Base-by-base conservation (phyloP, 2,113 vertebrate genomes). In the Ramphastos sulfuratus region DNA sequence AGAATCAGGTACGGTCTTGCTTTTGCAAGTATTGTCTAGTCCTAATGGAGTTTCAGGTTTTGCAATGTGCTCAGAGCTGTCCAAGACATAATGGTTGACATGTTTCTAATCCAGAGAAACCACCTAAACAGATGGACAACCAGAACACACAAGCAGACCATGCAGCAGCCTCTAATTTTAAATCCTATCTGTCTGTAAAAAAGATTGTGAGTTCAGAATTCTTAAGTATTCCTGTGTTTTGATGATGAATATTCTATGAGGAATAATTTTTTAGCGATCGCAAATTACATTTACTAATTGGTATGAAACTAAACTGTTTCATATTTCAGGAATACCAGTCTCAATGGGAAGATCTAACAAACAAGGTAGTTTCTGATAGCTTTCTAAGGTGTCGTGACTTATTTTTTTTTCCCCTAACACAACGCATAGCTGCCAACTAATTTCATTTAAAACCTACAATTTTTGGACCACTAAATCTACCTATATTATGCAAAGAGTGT, bases 221-320 rank as follows among this genome's bases (percentile, higher is more conserved):
- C 92, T 65, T 70, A 95, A 95, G 95, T 80, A 95, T 76, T 86
- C 73, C 35, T 63, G 42, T 90, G 82, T 94, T 95, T 95, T 91
- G 82, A 78, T 27, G 15, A 87, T 0, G 4, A 70, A 46, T 84
- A 90, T 63, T 94, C 70, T 75, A 77, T 1, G 31, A 90, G n/a
- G 44, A 95, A 44, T 76, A 75, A 78, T 91, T 85, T 94, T 92
- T 92, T 64, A 39, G 56, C 61, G 89, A 95, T 92, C 79, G 74
- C 52, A 76, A 91, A 85, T 85, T 48, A 91, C 79, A 92, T 73
- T 80, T 89, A 87, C 60, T 85, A 96, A 93, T 89, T 91, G 84
- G 50, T 85, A 87, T 37, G 64, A 93, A 93, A 93, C 60, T 42
- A 82, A 92, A 79, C 63, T 31, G 56, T 28, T 92, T 89, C 30